Conservation (phyloP, 1,140 invertebrate genomes). For the Pissodes strobi region DNA sequence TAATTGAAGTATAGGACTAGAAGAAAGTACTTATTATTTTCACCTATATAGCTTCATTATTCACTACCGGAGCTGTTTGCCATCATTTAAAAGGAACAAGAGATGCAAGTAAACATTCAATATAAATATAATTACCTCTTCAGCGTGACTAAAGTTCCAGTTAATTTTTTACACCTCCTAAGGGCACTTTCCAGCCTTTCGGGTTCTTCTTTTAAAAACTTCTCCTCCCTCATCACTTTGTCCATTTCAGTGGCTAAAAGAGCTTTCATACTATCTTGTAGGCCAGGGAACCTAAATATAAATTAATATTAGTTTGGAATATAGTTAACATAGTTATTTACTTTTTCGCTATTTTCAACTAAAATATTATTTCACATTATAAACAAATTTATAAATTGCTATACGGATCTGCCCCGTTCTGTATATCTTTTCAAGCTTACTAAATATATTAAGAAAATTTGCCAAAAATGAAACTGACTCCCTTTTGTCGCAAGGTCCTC, state of each 20-base stretch:
- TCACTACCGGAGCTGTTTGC: too few relatives aligned
- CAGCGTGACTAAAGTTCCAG: conserved; percentile 92
- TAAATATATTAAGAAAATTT: too few relatives aligned
- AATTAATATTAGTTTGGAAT: background rate
- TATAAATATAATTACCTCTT: conserved; percentile 75
- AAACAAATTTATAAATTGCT: too few relatives aligned
- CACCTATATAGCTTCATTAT: too few relatives aligned
- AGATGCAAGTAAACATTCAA: background rate
- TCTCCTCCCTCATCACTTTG: conserved; percentile 90
- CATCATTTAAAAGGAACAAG: background rate
- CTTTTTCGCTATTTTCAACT: background rate
- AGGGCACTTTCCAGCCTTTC: conserved; percentile 88
- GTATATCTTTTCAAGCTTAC: too few relatives aligned
- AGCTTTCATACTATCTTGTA: conserved; percentile 87
- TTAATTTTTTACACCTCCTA: conserved; percentile 93
- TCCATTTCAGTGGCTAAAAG: conserved; percentile 92
- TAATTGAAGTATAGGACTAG: too few relatives aligned
- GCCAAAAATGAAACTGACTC: too few relatives aligned
- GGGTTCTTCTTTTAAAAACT: conserved; percentile 95
- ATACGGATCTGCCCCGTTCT: too few relatives aligned
- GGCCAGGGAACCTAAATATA: conserved; percentile 72
- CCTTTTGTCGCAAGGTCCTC: too few relatives aligned
- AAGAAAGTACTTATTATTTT: too few relatives aligned
- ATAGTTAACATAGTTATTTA: background rate
- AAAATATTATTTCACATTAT: too few relatives aligned